A percentile compares a stretch with the other conserved stretches of the same genome.
These are phyloP conservation scores for Ophion ellenae DNA, from an alignment of 2,888 invertebrate genomes.

Conservation along the genomic window DNA sequence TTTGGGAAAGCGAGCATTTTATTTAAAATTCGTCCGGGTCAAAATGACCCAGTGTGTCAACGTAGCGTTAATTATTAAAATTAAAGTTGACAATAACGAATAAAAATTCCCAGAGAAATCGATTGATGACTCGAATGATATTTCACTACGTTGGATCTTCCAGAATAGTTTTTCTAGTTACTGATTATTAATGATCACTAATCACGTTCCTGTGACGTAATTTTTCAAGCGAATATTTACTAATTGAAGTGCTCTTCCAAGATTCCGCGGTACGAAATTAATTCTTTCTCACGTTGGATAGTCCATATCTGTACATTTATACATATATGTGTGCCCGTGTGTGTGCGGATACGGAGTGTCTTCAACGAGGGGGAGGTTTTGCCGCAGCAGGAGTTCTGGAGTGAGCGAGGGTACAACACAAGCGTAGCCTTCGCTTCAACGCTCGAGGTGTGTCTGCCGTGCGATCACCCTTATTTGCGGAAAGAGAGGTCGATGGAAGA, in stretches of 20 bases:
- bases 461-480: slow-evolving; percentile 59
- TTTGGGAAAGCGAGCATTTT: too few species aligned
- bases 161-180: background rate
- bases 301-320: slow-evolving; percentile 7
- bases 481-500: background rate
- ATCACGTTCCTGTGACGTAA: background rate
- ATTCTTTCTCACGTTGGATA: background rate
- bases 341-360: slow-evolving; percentile 27
- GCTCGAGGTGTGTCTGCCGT: slow-evolving; percentile 54
- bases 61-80: background rate
- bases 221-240: background rate
- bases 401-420: slow-evolving; percentile 43
- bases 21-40: too few species aligned
- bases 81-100: background rate
- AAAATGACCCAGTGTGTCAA: too few species aligned
- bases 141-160: background rate
- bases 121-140: background rate
- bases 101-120: background rate
- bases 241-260: background rate
- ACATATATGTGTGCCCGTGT: background rate
- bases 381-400: slow-evolving; percentile 47
- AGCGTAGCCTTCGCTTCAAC: slow-evolving; percentile 53
- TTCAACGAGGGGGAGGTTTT: slow-evolving; percentile 48
- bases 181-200: background rate
- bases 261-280: background rate